phyloP scores from a whole-genome alignment of 2,888 invertebrate species.

The Agriopis leucophaearia region DNA sequence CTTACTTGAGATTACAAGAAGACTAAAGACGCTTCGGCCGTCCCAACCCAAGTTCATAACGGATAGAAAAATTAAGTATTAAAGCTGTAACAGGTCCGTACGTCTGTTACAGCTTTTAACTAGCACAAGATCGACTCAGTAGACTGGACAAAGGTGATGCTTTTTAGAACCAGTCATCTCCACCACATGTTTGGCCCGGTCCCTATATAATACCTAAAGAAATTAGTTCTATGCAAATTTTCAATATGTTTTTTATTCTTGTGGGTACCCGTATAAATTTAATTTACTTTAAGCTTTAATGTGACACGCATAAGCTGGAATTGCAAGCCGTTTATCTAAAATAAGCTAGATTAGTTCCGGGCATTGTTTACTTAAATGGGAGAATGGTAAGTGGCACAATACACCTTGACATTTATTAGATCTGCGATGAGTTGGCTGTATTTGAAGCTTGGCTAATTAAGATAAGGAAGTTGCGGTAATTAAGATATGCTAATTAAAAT shows the following conservation, averaged over 20 bases:
- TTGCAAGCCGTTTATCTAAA: neutral
- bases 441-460: constrained; percentile 6
- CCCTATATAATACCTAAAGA: neutral
- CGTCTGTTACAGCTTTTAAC: no score
- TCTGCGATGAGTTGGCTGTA: constrained; percentile 1
- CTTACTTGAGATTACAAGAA: no score
- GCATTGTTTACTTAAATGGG: constrained; percentile 7
- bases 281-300: neutral
- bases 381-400: neutral
- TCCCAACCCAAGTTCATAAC: no score
- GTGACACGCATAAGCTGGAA: neutral
- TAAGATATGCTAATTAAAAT: constrained; percentile 1
- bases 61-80: no score
- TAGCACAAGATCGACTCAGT: no score
- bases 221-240: neutral
- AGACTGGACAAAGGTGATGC: no score
- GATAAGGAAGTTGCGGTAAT: constrained; percentile 2
- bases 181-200: no score
- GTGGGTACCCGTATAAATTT: neutral
- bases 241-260: neutral
- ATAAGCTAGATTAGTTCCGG: constrained; percentile 4
- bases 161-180: no score
- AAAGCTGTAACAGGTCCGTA: no score
- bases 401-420: neutral
- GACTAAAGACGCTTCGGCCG: no score